These are phyloP conservation scores for Lordiphosa stackelbergi DNA, from an alignment of 1,140 invertebrate species.

Conservation along the genomic window DNA sequence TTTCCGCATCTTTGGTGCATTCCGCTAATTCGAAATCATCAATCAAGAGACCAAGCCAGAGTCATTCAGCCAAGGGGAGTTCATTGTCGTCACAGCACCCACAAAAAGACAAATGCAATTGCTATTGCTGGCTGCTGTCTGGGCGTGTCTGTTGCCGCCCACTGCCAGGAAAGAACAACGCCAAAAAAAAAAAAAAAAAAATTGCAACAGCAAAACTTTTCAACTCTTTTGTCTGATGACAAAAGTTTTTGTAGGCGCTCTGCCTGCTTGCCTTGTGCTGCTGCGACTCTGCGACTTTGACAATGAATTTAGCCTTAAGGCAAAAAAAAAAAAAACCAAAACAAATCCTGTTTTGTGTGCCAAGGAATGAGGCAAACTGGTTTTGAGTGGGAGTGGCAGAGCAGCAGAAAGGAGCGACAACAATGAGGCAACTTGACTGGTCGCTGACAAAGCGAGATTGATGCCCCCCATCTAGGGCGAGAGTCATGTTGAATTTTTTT, in stretches of 20 bases:
- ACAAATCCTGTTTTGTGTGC: constrained; percentile 60
- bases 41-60: constrained; percentile 52
- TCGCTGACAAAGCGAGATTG: constrained; percentile 68
- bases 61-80: constrained; percentile 51
- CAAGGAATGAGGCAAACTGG: constrained; percentile 59
- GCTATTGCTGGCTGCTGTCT: constrained; percentile 27
- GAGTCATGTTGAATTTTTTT: constrained; percentile 24
- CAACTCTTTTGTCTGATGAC: constrained; percentile 73
- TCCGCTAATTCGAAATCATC: constrained; percentile 69
- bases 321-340: constrained; percentile 1
- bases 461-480: constrained; percentile 53
- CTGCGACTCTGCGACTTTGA: constrained; percentile 57
- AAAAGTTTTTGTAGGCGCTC: constrained; percentile 69
- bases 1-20: constrained; percentile 41
- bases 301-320: constrained; percentile 73
- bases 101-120: constrained; percentile 63
- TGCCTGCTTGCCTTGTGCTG: constrained; percentile 20
- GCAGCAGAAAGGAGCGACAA: constrained; percentile 33
- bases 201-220: constrained; percentile 44
- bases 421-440: constrained; percentile 65
- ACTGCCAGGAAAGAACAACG: background rate
- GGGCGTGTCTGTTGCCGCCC: constrained; percentile 41
- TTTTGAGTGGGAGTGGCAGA: constrained; percentile 58
- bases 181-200: constrained; percentile 16
- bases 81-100: constrained; percentile 16